phyloP scores from a whole-genome alignment of 2,888 invertebrate species.

The Lycophotia porphyrea region DNA sequence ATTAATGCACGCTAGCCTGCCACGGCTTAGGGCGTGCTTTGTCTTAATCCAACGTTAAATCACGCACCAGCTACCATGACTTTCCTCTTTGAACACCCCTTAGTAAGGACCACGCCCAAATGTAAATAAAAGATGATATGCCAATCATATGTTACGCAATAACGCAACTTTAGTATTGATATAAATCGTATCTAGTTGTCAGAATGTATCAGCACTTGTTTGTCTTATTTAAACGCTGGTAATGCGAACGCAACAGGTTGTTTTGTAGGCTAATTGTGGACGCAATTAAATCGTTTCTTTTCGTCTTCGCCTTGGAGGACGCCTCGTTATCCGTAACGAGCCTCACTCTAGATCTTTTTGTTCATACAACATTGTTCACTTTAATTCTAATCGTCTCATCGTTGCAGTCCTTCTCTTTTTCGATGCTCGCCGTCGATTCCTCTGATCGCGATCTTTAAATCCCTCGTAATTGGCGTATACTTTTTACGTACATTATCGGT shows the following conservation, averaged over 20 bases:
- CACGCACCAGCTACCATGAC: constrained; percentile 31
- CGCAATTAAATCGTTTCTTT: constrained; percentile 84
- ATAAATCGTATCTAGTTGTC: constrained; percentile 53
- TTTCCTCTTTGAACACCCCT: constrained; percentile 21
- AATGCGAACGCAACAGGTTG: constrained; percentile 82
- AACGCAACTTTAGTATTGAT: constrained; percentile 41
- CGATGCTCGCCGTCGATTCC: constrained; percentile 54
- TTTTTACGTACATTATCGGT: constrained; percentile 67
- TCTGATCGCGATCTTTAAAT: constrained; percentile 63
- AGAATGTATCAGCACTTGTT: constrained; percentile 66
- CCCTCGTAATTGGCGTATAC: constrained; percentile 62
- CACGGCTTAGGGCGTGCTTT: constrained; percentile 58
- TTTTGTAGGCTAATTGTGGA: constrained; percentile 85
- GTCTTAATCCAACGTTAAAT: constrained; percentile 56
- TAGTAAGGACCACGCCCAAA: constrained; percentile 2
- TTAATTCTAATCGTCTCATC: constrained; percentile 74
- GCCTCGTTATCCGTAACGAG: constrained; percentile 79
- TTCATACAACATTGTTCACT: constrained; percentile 75
- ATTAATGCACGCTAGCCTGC: constrained; percentile 71
- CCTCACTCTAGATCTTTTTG: constrained; percentile 74
- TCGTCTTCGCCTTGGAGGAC: constrained; percentile 75
- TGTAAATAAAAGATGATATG: constrained; percentile 12
- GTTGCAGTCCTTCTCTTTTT: constrained; percentile 62
- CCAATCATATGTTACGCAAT: constrained; percentile 36
- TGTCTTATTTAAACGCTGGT: constrained; percentile 72